Base-by-base conservation (phyloP, 2,888 invertebrate genomes). In the Bellardia pandia region DNA sequence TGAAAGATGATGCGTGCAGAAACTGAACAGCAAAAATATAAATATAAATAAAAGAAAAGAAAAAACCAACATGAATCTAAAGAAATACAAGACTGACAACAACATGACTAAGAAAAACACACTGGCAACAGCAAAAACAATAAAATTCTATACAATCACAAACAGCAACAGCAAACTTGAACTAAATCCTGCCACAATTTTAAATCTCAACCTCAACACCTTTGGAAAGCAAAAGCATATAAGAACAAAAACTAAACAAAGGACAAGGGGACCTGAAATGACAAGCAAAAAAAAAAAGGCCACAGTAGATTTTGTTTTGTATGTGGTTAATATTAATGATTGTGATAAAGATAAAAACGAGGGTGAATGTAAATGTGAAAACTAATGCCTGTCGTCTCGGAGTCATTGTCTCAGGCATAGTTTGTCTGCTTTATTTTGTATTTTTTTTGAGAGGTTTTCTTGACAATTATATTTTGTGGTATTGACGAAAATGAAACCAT, bases 1-100 rank as follows among this genome's bases (percentile, higher is more conserved):
- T 76, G 84, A 84, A 80, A 86, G 83, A 53, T 58, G 48, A 81
- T 77, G 45, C 33, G 66, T 56, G 40, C 80, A 60, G 51, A 68
- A 69, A 60, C 48, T n/a, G 30, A 81, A 16, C n/a, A 75, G 62
- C 48, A n/a, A 64, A 37, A 37, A 11, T 23, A 62, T 40, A 2
- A 69, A 40, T 40, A 9, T 37, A 45, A 56, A 56, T 6, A 13
- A 53, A n/a, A n/a, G n/a, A n/a, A n/a, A 68, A 37, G 16, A 45
- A 58, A 13, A 45, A 45, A 45, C 45, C 30, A 53, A 30, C 69
- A 48, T 66, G 64, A 56, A 42, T 66, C 11, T 64, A n/a, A 77
- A 77, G n/a, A 56, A 60, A 53, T 23, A 56, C 56, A 56, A 9
- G 9, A 56, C 13, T 23, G 23, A 48, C 45, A 68, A 56, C 13